phyloP scores from a whole-genome alignment of 2,797 vertebrate genomes.

The Simalia tracyae region DNA sequence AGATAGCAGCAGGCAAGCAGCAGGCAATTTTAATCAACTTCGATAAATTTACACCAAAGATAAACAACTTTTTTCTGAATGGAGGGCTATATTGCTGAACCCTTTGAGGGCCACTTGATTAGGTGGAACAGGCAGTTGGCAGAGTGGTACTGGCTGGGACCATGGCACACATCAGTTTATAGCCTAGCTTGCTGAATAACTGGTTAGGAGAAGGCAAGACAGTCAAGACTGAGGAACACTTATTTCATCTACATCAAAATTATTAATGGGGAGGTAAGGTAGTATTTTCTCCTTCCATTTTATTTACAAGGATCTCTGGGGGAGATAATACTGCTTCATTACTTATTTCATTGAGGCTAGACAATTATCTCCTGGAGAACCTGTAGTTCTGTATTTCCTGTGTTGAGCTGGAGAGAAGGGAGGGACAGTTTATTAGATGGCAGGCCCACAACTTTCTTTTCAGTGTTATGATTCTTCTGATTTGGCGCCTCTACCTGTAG shows the following conservation, averaged over 20 bases:
- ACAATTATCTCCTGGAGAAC: neutral
- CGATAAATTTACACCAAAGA: neutral
- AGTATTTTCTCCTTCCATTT: neutral
- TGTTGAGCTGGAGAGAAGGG: neutral
- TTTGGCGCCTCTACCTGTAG: neutral
- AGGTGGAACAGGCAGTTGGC: neutral
- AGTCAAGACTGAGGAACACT: neutral
- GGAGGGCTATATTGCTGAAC: too few relatives aligned
- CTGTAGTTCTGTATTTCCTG: neutral
- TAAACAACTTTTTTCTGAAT: neutral
- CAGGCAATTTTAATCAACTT: neutral
- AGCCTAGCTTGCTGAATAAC: neutral
- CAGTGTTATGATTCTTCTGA: neutral
- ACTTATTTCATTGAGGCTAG: neutral
- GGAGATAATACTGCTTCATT: neutral
- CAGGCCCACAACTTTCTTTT: neutral
- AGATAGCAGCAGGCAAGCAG: neutral
- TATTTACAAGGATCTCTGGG: neutral
- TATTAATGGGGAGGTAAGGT: neutral
- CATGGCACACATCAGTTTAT: neutral
- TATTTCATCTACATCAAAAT: neutral
- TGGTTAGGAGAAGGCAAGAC: neutral
- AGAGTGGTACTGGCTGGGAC: neutral
- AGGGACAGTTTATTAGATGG: neutral
- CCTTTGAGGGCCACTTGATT: neutral